Evolutionary conservation across 2,797 vertebrate genomes (phyloP).

Genomic region (Aulostomus chinensis): DNA sequence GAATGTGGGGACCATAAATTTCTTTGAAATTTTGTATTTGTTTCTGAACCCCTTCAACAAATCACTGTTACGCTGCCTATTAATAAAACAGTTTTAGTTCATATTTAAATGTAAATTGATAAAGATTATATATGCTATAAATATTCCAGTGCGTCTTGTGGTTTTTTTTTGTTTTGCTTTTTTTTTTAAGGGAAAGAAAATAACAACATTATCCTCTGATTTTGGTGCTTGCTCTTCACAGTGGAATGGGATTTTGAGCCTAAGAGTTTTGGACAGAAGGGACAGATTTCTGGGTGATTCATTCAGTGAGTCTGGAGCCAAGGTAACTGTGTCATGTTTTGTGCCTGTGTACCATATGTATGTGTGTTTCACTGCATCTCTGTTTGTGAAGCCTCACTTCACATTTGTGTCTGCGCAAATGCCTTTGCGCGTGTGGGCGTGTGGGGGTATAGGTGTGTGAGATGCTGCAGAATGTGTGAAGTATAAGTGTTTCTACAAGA

Average conservation of each 20-base stretch:
- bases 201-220: too few species aligned
- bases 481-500: conserved; percentile 18
- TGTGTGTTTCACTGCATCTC: conserved; percentile 4
- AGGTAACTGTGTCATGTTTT: conserved; percentile 59
- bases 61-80: too few species aligned
- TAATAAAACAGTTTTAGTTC: too few species aligned
- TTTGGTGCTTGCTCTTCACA: conserved; percentile 26
- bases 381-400: conserved; percentile 21
- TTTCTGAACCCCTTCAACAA: too few species aligned
- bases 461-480: conserved; percentile 27
- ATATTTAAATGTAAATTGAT: too few species aligned
- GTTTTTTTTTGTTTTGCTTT: too few species aligned
- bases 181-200: neutral
- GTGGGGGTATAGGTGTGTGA: conserved; percentile 23
- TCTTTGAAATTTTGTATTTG: too few species aligned
- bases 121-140: too few species aligned
- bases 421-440: conserved; percentile 19
- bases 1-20: too few species aligned
- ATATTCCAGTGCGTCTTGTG: neutral
- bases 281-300: conserved; percentile 66
- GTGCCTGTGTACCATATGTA: conserved; percentile 9
- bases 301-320: conserved; percentile 53
- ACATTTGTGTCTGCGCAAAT: conserved; percentile 7
- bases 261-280: conserved; percentile 59
- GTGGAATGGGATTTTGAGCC: too few species aligned